These are phyloP conservation scores for Macrocentrus cingulum DNA, from an alignment of 1,140 invertebrate genomes.

Conservation along the genomic window DNA sequence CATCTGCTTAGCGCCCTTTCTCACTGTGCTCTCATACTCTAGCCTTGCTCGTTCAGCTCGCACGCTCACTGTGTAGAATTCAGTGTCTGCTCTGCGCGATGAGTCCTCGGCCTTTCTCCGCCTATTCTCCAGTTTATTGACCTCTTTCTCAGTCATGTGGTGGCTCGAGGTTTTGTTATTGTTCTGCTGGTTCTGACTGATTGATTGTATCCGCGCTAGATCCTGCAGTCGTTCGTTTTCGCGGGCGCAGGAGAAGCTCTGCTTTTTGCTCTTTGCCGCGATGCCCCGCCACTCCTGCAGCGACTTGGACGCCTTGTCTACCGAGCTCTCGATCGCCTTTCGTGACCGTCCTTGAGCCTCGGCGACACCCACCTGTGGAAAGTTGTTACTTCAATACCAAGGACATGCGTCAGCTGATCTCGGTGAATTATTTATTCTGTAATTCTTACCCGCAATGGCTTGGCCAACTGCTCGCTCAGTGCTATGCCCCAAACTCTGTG, in stretches of 20 bases:
- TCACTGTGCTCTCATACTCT: conserved; percentile 89
- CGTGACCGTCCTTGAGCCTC: conserved; percentile 67
- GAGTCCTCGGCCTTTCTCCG: conserved; percentile 87
- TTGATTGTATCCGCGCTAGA: conserved; percentile 48
- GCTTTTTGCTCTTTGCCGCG: conserved; percentile 84
- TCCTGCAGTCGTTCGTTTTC: conserved; percentile 90
- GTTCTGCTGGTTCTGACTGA: conserved; percentile 52
- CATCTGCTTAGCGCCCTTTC: conserved; percentile 75
- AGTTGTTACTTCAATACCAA: neutral
- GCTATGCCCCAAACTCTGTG: conserved; percentile 79
- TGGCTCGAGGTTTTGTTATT: conserved; percentile 51
- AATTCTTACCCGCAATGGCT: conserved; percentile 73
- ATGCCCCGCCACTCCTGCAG: conserved; percentile 82
- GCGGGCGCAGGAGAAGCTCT: conserved; percentile 77
- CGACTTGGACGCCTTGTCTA: conserved; percentile 82
- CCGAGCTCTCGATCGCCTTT: conserved; percentile 75
- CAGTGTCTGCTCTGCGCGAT: conserved; percentile 86
- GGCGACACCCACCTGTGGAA: conserved; percentile 54
- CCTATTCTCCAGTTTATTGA: conserved; percentile 79
- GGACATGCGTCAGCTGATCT: neutral
- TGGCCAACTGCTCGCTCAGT: conserved; percentile 84
- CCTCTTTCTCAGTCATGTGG: conserved; percentile 69
- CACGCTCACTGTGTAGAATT: conserved; percentile 90
- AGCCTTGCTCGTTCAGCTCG: conserved; percentile 84
- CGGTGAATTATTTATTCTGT: neutral